Evolutionary conservation across 1,140 invertebrate genomes (phyloP).

Genomic region (Apis dorsata): DNA sequence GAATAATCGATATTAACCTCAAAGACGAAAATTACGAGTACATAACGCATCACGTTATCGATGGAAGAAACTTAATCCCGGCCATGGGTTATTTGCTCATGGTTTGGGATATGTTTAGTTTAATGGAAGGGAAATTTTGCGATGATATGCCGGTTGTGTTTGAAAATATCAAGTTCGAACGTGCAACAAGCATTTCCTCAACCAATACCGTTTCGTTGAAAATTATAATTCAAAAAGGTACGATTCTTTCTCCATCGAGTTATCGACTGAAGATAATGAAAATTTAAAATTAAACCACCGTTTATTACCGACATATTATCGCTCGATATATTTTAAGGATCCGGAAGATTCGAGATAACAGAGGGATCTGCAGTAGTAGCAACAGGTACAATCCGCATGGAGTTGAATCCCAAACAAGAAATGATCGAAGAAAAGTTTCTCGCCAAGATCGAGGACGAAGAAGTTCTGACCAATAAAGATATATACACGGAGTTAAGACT

Average conservation of each 20-base stretch:
- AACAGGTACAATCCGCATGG: conserved; percentile 85
- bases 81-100: conserved; percentile 92
- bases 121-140: conserved; percentile 86
- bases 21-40: conserved; percentile 87
- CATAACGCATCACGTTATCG: conserved; percentile 92
- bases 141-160: conserved; percentile 91
- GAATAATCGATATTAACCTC: conserved; percentile 82
- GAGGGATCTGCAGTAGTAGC: conserved; percentile 90
- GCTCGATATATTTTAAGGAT: conserved; percentile 57
- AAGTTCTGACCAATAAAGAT: conserved; percentile 84
- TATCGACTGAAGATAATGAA: not conserved
- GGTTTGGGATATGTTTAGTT: conserved; percentile 93
- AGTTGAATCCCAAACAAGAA: conserved; percentile 76
- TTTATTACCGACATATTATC: too few species aligned
- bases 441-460: conserved; percentile 59
- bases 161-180: conserved; percentile 91
- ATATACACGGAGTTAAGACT: conserved; percentile 95
- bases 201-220: conserved; percentile 86
- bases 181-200: conserved; percentile 90
- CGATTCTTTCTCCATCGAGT: not conserved
- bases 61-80: conserved; percentile 92
- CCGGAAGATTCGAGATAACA: conserved; percentile 81
- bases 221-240: conserved; percentile 89
- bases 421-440: conserved; percentile 61
- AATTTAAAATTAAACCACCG: too few species aligned